phyloP scores from a whole-genome alignment of 2,113 vertebrate genomes.

The Psophia crepitans region DNA sequence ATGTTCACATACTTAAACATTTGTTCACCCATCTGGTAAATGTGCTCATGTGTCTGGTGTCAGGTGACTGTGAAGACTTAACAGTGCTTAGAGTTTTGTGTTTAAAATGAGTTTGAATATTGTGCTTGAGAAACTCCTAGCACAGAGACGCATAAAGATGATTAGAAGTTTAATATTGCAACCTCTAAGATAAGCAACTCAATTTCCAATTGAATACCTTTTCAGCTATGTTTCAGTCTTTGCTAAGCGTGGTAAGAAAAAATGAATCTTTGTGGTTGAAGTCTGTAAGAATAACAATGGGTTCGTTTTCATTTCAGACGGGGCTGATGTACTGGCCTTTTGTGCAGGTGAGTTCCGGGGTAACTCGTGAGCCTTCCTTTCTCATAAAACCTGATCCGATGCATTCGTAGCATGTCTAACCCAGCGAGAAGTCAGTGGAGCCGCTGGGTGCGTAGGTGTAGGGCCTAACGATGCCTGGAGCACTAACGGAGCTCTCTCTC shows the following conservation, averaged over 20 bases:
- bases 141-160: neutral
- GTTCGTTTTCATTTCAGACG: conserved; percentile 76
- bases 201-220: neutral
- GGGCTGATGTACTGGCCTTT: conserved; percentile 92
- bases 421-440: neutral
- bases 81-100: neutral
- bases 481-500: neutral
- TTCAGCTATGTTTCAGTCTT: neutral
- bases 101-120: neutral
- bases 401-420: neutral
- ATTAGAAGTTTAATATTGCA: neutral
- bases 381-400: neutral
- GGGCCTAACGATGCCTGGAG: neutral
- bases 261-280: neutral
- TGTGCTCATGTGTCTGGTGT: neutral
- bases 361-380: neutral
- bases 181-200: neutral
- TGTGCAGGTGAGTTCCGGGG: conserved; percentile 83
- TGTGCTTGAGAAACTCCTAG: neutral
- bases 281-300: neutral
- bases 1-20: conserved; percentile 35
- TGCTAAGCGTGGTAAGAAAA: neutral
- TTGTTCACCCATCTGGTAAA: conserved; percentile 57
- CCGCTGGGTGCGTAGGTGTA: neutral
- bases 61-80: neutral